phyloP scores from a whole-genome alignment of 1,140 invertebrate species.

The Cyphomyrmex costatus region DNA sequence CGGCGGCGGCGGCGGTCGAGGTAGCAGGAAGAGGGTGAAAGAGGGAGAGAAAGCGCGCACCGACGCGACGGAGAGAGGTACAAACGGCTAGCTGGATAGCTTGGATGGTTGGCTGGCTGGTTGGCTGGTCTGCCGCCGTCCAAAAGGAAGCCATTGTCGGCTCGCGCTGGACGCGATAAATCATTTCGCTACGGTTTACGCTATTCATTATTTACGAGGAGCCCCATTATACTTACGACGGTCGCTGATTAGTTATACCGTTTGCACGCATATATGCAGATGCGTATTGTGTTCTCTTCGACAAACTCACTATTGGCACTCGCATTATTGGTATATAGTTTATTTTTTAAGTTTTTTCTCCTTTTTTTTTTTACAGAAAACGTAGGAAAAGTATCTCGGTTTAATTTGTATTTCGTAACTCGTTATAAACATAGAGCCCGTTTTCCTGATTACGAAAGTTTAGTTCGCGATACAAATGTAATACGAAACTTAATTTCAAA shows the following conservation, averaged over 20 bases:
- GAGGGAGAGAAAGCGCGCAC: slow-evolving; percentile 48
- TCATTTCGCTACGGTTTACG: slow-evolving; percentile 73
- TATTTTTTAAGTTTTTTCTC: not conserved
- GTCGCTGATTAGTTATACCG: slow-evolving; percentile 52
- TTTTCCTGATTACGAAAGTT: not conserved
- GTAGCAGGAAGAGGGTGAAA: slow-evolving; percentile 49
- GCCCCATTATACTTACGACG: slow-evolving; percentile 55
- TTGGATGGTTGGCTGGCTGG: not conserved
- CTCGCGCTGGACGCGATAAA: slow-evolving; percentile 61
- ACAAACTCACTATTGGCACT: not conserved
- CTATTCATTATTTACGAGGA: slow-evolving; percentile 71
- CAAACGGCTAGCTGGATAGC: slow-evolving; percentile 26
- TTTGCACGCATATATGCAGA: slow-evolving; percentile 22
- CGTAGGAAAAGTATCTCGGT: not conserved
- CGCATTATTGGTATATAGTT: not conserved
- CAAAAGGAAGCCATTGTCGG: slow-evolving; percentile 69
- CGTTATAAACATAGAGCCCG: no score
- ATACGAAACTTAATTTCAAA: not conserved
- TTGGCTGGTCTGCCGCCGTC: slow-evolving; percentile 1
- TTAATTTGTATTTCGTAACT: not conserved
- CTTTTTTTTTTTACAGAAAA: not conserved
- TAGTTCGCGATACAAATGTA: not conserved
- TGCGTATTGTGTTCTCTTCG: not conserved
- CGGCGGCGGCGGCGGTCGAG: slow-evolving; percentile 29
- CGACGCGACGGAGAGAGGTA: slow-evolving; percentile 15